Conservation (phyloP, 2,797 vertebrate species). For the Gouania willdenowi region DNA sequence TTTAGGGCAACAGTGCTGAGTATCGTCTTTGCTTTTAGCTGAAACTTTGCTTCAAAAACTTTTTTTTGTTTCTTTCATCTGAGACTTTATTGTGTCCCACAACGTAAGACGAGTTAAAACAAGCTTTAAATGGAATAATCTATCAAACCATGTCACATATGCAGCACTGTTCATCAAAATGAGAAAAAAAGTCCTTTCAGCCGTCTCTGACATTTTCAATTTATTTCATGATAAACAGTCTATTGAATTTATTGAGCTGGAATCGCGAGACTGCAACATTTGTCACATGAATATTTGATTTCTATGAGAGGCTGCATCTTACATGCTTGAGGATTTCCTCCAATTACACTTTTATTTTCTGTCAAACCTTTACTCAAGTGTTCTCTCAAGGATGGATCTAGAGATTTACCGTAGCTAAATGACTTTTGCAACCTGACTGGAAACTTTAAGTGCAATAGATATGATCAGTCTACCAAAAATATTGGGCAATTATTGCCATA, state of each 20-base stretch:
- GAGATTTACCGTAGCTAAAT: too few species aligned
- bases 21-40: conserved; percentile 5
- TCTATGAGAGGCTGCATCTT: conserved; percentile 21
- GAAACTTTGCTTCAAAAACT: neutral
- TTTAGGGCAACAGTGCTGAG: conserved; percentile 15
- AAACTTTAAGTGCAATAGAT: too few species aligned
- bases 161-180: conserved; percentile 41
- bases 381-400: too few species aligned
- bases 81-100: conserved; percentile 18
- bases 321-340: conserved; percentile 22
- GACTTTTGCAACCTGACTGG: too few species aligned
- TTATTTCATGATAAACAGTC: conserved; percentile 55
- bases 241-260: conserved; percentile 58
- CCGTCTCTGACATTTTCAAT: conserved; percentile 61
- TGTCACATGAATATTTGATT: conserved; percentile 29
- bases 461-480: too few species aligned
- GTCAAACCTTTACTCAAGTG: conserved; percentile 1
- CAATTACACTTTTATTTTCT: conserved; percentile 38
- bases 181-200: conserved; percentile 33
- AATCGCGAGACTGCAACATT: conserved; percentile 38
- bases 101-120: conserved; percentile 32
- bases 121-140: conserved; percentile 49
- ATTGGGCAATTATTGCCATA: too few species aligned
- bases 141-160: conserved; percentile 24
- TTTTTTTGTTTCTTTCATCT: conserved; percentile 8